phyloP scores from a whole-genome alignment of 2,888 invertebrate genomes.

The Andrena marginata region DNA sequence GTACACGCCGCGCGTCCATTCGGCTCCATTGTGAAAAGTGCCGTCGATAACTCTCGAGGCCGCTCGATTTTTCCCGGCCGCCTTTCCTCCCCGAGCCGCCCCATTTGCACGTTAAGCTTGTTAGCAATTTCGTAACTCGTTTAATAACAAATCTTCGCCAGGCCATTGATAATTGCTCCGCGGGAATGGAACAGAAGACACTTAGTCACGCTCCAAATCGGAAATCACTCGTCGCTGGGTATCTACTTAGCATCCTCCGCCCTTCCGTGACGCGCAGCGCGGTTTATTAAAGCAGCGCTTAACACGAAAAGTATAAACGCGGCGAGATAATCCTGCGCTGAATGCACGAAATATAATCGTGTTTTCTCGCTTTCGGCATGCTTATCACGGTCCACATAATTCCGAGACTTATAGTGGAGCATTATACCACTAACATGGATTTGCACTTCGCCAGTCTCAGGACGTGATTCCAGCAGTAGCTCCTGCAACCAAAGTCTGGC shows the following conservation, averaged over 20 bases:
- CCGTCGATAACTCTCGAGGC: background rate
- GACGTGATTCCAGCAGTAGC: constrained; percentile 65
- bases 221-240: background rate
- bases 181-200: background rate
- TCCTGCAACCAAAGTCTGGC: constrained; percentile 59
- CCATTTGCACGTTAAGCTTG: background rate
- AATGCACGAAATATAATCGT: constrained; percentile 40
- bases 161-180: constrained; percentile 1
- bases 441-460: constrained; percentile 75
- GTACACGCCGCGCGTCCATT: background rate
- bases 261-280: background rate
- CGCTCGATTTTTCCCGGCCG: too few relatives aligned
- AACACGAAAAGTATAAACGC: constrained; percentile 20
- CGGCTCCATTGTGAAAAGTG: background rate
- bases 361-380: constrained; percentile 63
- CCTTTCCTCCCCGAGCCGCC: too few relatives aligned
- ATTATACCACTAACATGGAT: constrained; percentile 77
- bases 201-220: constrained; percentile 11
- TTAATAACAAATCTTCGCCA: background rate
- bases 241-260: constrained; percentile 1
- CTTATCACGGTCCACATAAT: constrained; percentile 77
- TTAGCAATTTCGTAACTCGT: background rate
- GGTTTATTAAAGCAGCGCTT: constrained; percentile 3
- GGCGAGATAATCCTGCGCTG: constrained; percentile 23
- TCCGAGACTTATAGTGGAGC: constrained; percentile 65